phyloP scores from a whole-genome alignment of 2,113 vertebrate species.

The Brienomyrus longianalis region DNA sequence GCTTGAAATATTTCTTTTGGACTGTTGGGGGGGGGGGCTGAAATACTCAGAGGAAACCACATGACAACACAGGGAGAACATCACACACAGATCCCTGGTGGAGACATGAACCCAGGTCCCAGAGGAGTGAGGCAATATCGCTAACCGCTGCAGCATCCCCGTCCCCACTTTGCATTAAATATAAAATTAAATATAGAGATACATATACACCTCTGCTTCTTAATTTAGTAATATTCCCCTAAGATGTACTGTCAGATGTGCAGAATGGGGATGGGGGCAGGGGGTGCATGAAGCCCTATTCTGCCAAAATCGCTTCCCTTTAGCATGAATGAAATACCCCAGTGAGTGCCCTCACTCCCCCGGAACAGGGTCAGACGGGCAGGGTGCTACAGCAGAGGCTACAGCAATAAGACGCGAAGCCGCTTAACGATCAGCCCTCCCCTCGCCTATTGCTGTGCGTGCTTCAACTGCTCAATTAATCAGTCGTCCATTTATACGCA shows the following conservation, averaged over 20 bases:
- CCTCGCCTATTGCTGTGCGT: not conserved
- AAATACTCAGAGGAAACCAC: too few relatives aligned
- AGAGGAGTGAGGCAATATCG: too few relatives aligned
- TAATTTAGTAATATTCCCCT: not conserved
- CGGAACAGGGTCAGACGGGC: not conserved
- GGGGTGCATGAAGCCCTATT: not conserved
- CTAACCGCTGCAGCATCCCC: too few relatives aligned
- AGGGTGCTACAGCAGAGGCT: not conserved
- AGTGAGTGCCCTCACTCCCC: not conserved
- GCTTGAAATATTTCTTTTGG: too few relatives aligned
- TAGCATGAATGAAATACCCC: not conserved
- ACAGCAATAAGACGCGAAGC: not conserved
- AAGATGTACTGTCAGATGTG: not conserved
- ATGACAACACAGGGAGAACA: too few relatives aligned
- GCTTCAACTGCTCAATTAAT: not conserved
- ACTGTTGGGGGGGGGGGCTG: too few relatives aligned
- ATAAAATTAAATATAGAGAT: not conserved
- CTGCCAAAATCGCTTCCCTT: not conserved
- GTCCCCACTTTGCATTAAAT: not conserved
- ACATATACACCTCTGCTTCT: not conserved
- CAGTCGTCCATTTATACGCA: not conserved
- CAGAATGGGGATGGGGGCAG: not conserved
- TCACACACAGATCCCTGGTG: too few relatives aligned
- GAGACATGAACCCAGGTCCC: too few relatives aligned
- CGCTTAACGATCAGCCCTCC: not conserved